phyloP scores from a whole-genome alignment of 1,140 invertebrate species.

The Mycetomoellerius zeteki region DNA sequence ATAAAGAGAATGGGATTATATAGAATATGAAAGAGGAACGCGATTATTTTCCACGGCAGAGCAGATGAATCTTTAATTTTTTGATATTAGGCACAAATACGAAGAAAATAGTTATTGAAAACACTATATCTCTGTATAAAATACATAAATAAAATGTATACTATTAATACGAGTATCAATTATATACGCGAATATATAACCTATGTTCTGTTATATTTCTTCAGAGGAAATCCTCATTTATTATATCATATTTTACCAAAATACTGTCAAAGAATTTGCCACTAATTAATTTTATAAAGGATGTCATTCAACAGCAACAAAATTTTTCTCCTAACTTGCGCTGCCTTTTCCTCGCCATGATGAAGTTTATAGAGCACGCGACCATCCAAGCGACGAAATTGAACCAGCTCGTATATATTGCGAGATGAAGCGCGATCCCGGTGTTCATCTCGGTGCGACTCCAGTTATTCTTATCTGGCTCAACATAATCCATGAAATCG shows the following conservation, averaged over 20 bases:
- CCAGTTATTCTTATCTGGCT: constrained; percentile 88
- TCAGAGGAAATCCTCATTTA: background rate
- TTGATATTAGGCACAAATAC: background rate
- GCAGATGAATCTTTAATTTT: constrained; percentile 28
- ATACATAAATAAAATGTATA: constrained; percentile 53
- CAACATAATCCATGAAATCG: constrained; percentile 92
- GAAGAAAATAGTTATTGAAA: constrained; percentile 28
- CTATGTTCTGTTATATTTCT: background rate
- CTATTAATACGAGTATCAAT: constrained; percentile 23
- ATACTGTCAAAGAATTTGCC: background rate
- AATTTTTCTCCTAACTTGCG: constrained; percentile 72
- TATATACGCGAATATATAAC: too few species aligned
- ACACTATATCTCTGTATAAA: constrained; percentile 57
- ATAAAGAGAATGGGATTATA: constrained; percentile 40
- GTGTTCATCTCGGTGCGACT: constrained; percentile 89
- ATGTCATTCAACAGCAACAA: constrained; percentile 65
- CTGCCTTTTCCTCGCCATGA: constrained; percentile 85
- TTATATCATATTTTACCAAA: constrained; percentile 19
- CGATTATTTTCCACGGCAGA: constrained; percentile 41
- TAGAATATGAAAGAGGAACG: constrained; percentile 16
- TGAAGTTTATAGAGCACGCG: constrained; percentile 86
- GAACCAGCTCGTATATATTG: constrained; percentile 88
- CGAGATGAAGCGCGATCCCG: constrained; percentile 88
- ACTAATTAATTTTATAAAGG: background rate
- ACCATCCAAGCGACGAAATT: constrained; percentile 87